These are phyloP conservation scores for Sylvilagus floridanus DNA, from an alignment of 2,797 vertebrate genomes.

Conservation along the genomic window DNA sequence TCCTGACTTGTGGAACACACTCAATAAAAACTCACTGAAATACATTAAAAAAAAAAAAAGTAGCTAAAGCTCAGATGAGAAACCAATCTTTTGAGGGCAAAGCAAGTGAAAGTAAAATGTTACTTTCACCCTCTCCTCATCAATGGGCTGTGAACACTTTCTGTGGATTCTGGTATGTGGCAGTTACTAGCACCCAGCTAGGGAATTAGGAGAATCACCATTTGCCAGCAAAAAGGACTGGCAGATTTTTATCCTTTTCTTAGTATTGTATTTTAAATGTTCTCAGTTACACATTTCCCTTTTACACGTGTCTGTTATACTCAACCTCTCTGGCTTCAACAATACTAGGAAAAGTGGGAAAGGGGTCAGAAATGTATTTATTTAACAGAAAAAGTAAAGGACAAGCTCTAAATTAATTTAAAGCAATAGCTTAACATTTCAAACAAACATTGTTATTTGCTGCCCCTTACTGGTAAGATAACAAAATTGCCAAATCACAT, in stretches of 20 bases:
- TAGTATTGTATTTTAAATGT: not conserved
- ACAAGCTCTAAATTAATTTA: not conserved
- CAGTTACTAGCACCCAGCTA: not conserved
- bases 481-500: conserved; percentile 69
- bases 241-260: not conserved
- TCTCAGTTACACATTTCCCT: not conserved
- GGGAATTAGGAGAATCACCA: not conserved
- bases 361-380: not conserved
- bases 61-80: conserved; percentile 8
- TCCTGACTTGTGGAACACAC: not conserved
- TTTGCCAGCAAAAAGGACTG: not conserved
- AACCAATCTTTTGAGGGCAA: conserved; percentile 33
- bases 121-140: not conserved
- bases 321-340: not conserved
- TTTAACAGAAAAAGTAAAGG: not conserved
- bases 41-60: not conserved
- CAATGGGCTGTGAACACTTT: not conserved
- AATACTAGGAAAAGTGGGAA: not conserved
- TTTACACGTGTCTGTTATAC: not conserved
- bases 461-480: conserved; percentile 82
- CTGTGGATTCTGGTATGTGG: not conserved
- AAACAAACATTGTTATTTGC: conserved; percentile 79
- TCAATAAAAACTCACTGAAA: not conserved
- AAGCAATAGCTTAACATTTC: conserved; percentile 14
- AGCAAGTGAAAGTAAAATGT: not conserved